Evolutionary conservation across 2,113 vertebrate genomes (phyloP), one percentile per base, ranked within the genome.

Genomic region (Trichechus manatus): DNA sequence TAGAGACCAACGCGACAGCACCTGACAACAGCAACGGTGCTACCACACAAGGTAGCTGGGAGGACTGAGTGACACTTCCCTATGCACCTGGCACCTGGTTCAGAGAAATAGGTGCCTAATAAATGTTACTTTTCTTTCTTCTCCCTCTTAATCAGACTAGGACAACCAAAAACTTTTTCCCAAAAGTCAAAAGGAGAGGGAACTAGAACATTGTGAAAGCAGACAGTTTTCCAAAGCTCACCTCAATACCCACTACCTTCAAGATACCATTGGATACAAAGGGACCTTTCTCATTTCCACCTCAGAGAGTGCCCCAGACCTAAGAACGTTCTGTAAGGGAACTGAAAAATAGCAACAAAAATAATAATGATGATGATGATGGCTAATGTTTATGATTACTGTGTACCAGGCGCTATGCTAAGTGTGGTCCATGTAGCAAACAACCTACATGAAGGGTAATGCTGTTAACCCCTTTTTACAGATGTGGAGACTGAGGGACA

Each of bases 41-140:
- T 2, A 61, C 31, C 23, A 9, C n/a, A 15, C 1, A 17, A 44
- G 1, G 50, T 1, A 22, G 17, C 22, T 19, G 11, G 3, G 19
- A 42, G 81, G 36, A 56, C 29, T 33, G 29, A 11, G 1, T 23
- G 89, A 17, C 27, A 15, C 44, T 27, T 47, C 39, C 44, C 63
- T 36, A 20, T 1, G 44, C 1, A 29, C 33, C 63, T 3, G 23
- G 50, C 33, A 9, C 22, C 84, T 39, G 29, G 36, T 64, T 53
- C 66, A 72, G 44, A 86, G 88, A 53, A 47, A 29, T 2, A 68
- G 39, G n/a, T 27, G 44, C 36, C 72, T 66, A 31, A 47, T 33
- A 25, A 47, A 63, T 25, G 27, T n/a, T 31, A 9, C 17, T 70
- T 31, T 56, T 79, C 78, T 83, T 64, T 64, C 33, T n/a, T 47